phyloP scores from a whole-genome alignment of 1,140 invertebrate species.

The Drepana arcuata region DNA sequence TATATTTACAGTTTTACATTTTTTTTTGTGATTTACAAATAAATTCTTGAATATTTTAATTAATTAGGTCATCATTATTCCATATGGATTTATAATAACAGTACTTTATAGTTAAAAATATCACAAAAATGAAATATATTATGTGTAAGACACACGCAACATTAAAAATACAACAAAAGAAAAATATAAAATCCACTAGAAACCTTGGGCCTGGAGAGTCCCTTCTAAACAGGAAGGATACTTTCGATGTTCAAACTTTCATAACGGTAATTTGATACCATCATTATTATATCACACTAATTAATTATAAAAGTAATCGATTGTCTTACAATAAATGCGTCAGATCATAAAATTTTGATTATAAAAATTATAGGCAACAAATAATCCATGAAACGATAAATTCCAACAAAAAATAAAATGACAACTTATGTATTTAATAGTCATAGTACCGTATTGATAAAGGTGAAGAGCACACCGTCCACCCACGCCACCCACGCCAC shows the following conservation, averaged over 20 bases:
- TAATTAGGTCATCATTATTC: constrained; percentile 70
- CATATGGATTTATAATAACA: constrained; percentile 70
- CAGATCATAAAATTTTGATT: constrained; percentile 71
- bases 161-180: constrained; percentile 72
- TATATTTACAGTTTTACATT: constrained; percentile 74
- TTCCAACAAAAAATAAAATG: constrained; percentile 66
- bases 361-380: constrained; percentile 68
- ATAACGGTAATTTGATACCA: constrained; percentile 70
- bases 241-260: constrained; percentile 72
- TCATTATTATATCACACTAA: constrained; percentile 71
- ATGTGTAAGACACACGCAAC: constrained; percentile 72
- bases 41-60: constrained; percentile 70
- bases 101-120: constrained; percentile 73
- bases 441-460: constrained; percentile 70
- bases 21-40: constrained; percentile 72
- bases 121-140: constrained; percentile 74
- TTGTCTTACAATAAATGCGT: constrained; percentile 72
- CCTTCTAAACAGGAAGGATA: constrained; percentile 72
- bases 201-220: constrained; percentile 67
- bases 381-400: constrained; percentile 67
- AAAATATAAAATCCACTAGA: constrained; percentile 71
- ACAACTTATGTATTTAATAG: constrained; percentile 65
- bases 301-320: constrained; percentile 70
- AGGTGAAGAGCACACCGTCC: constrained; percentile 51
- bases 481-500: constrained; percentile 13